phyloP scores from a whole-genome alignment of 2,113 vertebrate genomes.

The Salvelinus sp. region DNA sequence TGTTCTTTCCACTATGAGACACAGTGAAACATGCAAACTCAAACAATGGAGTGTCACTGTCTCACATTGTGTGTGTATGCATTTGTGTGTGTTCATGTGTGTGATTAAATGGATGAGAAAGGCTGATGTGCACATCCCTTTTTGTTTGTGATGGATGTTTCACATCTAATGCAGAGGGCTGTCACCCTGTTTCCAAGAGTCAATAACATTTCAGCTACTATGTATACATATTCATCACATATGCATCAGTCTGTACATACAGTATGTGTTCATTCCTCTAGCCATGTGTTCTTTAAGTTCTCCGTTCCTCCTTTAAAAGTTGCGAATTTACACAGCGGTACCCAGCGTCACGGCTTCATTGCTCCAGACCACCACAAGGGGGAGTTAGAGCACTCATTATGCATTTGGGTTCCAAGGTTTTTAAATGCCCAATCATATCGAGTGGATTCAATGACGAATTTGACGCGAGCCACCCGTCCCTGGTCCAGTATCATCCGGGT shows the following conservation, averaged over 20 bases:
- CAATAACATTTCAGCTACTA: background rate
- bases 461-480: no score
- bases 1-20: constrained; percentile 37
- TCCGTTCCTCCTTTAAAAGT: background rate
- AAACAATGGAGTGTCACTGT: constrained; percentile 36
- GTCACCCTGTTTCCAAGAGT: background rate
- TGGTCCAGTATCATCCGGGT: no score
- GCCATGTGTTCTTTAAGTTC: background rate
- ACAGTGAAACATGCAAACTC: constrained; percentile 53
- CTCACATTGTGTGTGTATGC: constrained; percentile 20
- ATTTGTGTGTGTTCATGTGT: background rate
- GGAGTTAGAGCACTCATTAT: no score
- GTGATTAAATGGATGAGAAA: constrained; percentile 18
- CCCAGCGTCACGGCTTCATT: no score
- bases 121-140: background rate
- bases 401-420: no score
- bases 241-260: background rate
- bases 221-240: background rate
- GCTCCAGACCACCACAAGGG: no score
- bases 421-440: no score
- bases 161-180: background rate
- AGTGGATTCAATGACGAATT: no score
- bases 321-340: no score
- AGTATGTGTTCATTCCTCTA: background rate
- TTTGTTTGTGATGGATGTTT: background rate